Percentiles rank a stretch among this genome's conserved stretches.
Evolutionary conservation across 37 sponge, comb jelly and placozoan species (phyloP).

Genomic region (Agelas oroides): DNA sequence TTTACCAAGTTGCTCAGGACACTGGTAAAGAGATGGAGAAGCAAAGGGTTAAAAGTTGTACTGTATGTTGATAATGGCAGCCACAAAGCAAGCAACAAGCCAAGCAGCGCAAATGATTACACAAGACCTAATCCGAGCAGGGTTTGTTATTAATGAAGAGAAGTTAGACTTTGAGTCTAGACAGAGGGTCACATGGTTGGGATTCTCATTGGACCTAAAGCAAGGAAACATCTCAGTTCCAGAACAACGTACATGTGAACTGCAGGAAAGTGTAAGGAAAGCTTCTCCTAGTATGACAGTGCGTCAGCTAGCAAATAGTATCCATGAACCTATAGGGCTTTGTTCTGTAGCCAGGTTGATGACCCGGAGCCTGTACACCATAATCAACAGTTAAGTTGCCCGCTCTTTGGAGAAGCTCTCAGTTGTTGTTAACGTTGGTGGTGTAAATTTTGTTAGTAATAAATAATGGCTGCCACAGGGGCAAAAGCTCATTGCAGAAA

Average conservation of each 20-base stretch:
- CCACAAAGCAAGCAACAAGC: background rate
- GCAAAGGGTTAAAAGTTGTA: constrained; percentile 21
- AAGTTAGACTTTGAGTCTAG: constrained; percentile 28
- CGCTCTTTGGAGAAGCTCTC: no score
- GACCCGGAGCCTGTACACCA: constrained; percentile 34
- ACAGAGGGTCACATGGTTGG: constrained; percentile 9
- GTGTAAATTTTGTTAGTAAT: no score
- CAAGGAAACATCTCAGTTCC: constrained; percentile 28
- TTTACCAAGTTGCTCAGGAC: constrained; percentile 51
- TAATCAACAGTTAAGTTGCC: constrained; percentile 3
- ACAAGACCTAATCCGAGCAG: constrained; percentile 3
- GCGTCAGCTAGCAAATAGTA: constrained; percentile 21
- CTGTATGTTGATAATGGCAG: constrained; percentile 59
- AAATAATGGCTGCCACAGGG: no score
- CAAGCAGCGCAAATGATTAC: background rate
- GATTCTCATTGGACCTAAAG: constrained; percentile 26
- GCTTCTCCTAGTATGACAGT: background rate
- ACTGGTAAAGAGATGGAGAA: constrained; percentile 24
- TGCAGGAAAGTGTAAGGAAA: no score
- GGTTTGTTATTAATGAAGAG: constrained; percentile 5
- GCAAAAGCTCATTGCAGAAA: no score
- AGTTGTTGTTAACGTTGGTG: no score
- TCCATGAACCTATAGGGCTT: constrained; percentile 35
- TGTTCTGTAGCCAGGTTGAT: constrained; percentile 28
- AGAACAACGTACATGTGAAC: background rate